phyloP scores from a whole-genome alignment of 2,888 invertebrate genomes.

The Drosophila sordidapex region DNA sequence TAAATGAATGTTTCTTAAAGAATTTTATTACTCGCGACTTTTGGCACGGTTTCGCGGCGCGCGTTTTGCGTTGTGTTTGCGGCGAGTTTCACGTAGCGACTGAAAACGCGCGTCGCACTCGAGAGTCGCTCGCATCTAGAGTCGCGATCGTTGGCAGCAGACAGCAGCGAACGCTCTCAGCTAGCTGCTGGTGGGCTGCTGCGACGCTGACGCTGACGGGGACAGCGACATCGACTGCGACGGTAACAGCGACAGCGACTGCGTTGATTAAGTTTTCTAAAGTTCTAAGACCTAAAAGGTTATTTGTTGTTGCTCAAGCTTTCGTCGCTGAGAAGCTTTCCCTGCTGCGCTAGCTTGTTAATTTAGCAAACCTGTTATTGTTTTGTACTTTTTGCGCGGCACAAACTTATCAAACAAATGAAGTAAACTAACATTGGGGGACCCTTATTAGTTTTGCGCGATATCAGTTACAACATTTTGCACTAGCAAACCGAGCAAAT shows the following conservation, averaged over 20 bases:
- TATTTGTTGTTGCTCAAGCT: constrained; percentile 38
- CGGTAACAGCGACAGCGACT: neutral
- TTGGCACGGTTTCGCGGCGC: constrained; percentile 10
- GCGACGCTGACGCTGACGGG: constrained; percentile 13
- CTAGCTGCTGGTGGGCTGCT: constrained; percentile 38
- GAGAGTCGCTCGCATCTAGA: constrained; percentile 38
- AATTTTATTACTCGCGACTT: constrained; percentile 24
- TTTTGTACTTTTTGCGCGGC: constrained; percentile 24
- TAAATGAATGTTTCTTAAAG: constrained; percentile 6
- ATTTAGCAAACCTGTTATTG: constrained; percentile 60
- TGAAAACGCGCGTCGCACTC: constrained; percentile 53
- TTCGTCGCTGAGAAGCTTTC: constrained; percentile 57
- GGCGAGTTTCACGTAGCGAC: constrained; percentile 64
- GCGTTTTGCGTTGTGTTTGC: constrained; percentile 60
- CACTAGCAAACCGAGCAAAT: constrained; percentile 62
- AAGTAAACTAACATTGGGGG: constrained; percentile 54
- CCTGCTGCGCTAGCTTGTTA: constrained; percentile 26
- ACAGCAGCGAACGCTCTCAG: constrained; percentile 33
- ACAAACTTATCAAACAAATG: constrained; percentile 52
- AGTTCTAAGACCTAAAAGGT: constrained; percentile 61
- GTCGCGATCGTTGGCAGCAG: constrained; percentile 28
- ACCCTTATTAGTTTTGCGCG: constrained; percentile 30
- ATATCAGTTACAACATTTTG: constrained; percentile 57
- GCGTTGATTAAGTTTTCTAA: constrained; percentile 39
- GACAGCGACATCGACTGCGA: constrained; percentile 14